Percentiles rank a stretch among this genome's conserved stretches.
phyloP scores from a whole-genome alignment of 37 sponge, comb jelly and placozoan species.

The Chondrosia reniformis region DNA sequence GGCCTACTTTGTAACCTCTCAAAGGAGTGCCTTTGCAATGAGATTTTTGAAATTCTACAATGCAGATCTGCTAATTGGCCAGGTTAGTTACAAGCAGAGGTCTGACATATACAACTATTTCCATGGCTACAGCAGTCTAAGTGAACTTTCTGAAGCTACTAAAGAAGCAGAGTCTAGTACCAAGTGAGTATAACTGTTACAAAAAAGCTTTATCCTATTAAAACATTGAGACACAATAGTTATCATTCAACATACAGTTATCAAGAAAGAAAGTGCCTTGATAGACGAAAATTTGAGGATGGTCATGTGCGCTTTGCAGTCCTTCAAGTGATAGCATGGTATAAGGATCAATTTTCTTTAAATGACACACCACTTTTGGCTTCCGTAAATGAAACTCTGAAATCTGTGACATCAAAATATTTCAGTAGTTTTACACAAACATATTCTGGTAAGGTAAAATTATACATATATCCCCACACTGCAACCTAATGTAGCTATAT shows the following conservation, averaged over 20 bases:
- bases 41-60: constrained; percentile 5
- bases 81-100: constrained; percentile 36
- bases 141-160: too few species aligned
- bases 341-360: neutral
- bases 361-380: neutral
- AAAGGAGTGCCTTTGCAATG: constrained; percentile 33
- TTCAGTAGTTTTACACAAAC: neutral
- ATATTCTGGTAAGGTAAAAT: neutral
- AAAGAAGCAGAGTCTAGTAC: too few species aligned
- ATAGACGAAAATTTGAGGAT: constrained; percentile 35
- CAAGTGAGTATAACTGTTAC: too few species aligned
- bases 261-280: constrained; percentile 7
- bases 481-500: too few species aligned
- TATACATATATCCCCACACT: too few species aligned
- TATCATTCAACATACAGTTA: too few species aligned
- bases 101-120: constrained; percentile 33
- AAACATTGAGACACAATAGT: neutral
- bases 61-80: constrained; percentile 36
- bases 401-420: neutral
- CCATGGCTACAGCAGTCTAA: neutral
- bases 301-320: constrained; percentile 31
- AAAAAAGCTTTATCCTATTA: neutral
- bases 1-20: constrained; percentile 19
- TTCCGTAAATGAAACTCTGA: neutral
- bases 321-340: neutral